A percentile compares a stretch with the other conserved stretches of the same genome.
Conservation (phyloP, 2,113 vertebrate genomes). For the Eulacestoma nigropectus region DNA sequence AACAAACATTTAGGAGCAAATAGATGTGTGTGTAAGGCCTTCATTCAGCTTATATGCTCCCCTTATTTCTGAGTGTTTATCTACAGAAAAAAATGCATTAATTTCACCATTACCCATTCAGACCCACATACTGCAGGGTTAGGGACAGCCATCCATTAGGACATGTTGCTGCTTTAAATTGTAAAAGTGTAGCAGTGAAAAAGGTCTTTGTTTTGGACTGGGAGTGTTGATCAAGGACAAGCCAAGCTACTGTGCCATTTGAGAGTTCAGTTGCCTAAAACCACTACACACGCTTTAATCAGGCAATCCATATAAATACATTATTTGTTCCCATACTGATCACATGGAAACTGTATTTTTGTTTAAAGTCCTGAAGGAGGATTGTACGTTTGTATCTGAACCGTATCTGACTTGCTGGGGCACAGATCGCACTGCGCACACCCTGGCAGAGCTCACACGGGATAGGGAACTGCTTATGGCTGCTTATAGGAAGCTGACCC, state of each 20-base stretch:
- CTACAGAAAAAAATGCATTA: background rate
- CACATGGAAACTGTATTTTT: background rate
- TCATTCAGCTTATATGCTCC: background rate
- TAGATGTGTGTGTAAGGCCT: background rate
- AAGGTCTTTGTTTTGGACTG: background rate
- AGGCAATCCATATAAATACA: background rate
- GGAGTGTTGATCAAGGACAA: background rate
- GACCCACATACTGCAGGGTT: too few species aligned
- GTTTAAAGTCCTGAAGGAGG: background rate
- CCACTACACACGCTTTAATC: background rate
- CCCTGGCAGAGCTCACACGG: accelerated
- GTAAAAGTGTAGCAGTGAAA: background rate
- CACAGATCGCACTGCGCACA: background rate
- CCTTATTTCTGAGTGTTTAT: background rate
- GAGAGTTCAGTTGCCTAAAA: background rate
- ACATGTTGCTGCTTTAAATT: background rate
- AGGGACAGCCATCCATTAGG: background rate
- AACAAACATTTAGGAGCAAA: background rate
- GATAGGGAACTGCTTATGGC: background rate
- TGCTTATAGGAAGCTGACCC: background rate
- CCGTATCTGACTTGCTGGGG: background rate
- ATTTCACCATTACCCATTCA: background rate
- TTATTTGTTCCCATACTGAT: background rate
- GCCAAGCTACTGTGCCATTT: background rate
- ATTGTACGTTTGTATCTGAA: background rate